phyloP scores from a whole-genome alignment of 2,797 vertebrate species.

The Anguilla pacifica region DNA sequence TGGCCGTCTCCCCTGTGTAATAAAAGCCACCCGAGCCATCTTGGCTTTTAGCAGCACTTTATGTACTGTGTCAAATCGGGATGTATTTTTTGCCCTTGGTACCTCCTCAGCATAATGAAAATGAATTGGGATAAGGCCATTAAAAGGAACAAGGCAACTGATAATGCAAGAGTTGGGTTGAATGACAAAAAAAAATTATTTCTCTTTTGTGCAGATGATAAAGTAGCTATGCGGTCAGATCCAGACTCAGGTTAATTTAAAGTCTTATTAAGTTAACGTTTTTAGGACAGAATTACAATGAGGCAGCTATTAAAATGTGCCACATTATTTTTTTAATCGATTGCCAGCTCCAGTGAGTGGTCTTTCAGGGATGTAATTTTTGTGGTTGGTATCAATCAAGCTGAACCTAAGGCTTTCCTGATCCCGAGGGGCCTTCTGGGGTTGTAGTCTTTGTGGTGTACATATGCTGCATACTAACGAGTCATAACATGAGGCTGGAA shows the following conservation, averaged over 20 bases:
- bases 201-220: neutral
- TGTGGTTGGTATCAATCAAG: neutral
- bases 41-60: neutral
- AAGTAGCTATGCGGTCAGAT: neutral
- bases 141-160: neutral
- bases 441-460: conserved; percentile 1
- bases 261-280: neutral
- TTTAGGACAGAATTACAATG: neutral
- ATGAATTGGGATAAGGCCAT: neutral
- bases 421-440: neutral
- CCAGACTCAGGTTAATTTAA: neutral
- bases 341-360: neutral
- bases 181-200: neutral
- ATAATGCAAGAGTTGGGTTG: neutral
- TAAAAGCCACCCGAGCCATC: conserved; percentile 8
- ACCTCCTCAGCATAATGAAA: neutral
- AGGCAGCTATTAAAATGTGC: neutral
- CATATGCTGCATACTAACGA: neutral
- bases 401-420: conserved; percentile 47
- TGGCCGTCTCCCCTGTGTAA: neutral
- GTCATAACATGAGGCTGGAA: neutral
- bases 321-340: neutral
- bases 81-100: conserved; percentile 1
- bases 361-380: neutral
- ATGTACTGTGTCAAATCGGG: neutral